Percentiles rank a stretch among this genome's conserved stretches.
These are phyloP conservation scores for Aphaenogaster floridana DNA, from an alignment of 1,140 invertebrate species.

Conservation along the genomic window DNA sequence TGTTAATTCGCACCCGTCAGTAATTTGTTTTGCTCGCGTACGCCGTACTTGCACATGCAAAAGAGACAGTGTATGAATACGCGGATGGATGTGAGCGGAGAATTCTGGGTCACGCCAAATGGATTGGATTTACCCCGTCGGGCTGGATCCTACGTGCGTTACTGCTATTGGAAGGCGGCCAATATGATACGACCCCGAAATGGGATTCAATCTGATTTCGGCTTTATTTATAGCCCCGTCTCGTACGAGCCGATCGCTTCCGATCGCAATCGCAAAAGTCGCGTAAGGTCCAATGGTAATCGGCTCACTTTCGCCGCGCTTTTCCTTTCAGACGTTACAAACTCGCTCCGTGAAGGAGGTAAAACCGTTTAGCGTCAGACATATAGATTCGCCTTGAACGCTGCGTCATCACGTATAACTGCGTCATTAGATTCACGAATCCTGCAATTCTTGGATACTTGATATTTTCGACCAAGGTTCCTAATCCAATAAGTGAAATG, in stretches of 20 bases:
- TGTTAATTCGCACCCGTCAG: constrained; percentile 53
- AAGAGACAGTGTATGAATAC: constrained; percentile 60
- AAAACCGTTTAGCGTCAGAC: constrained; percentile 24
- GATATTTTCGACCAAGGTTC: background rate
- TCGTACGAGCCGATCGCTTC: constrained; percentile 21
- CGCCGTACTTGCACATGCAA: constrained; percentile 21
- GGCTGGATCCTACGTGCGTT: constrained; percentile 61
- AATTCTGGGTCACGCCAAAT: constrained; percentile 78
- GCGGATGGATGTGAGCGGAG: constrained; percentile 20
- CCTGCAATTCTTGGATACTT: background rate
- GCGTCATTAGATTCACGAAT: constrained; percentile 18
- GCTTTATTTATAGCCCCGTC: constrained; percentile 69
- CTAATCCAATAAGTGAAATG: background rate
- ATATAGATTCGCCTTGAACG: background rate
- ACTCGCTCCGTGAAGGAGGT: background rate
- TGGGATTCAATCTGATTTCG: constrained; percentile 75
- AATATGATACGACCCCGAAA: constrained; percentile 72
- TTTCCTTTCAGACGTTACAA: constrained; percentile 56
- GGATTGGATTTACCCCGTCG: constrained; percentile 73
- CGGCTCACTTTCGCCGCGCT: constrained; percentile 59
- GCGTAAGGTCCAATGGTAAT: constrained; percentile 50
- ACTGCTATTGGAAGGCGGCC: constrained; percentile 75
- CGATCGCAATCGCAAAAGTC: constrained; percentile 20
- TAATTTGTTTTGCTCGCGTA: constrained; percentile 41
- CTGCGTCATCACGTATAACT: constrained; percentile 8